Evolutionary conservation across 2,797 vertebrate species (phyloP), one percentile per base, ranked within the genome.

Genomic region (Choloepus didactylus): DNA sequence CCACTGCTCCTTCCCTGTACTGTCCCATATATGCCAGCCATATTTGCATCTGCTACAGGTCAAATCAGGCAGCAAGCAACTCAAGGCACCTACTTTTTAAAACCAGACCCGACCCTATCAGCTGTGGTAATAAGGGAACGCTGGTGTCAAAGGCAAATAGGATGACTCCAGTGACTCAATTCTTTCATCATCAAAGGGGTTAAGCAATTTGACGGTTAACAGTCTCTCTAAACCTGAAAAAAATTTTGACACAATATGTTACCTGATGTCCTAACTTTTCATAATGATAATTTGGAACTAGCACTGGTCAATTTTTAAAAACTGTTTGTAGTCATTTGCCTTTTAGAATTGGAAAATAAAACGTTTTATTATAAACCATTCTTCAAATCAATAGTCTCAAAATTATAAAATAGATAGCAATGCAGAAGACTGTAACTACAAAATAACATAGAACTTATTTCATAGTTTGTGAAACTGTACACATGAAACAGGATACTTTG

Each of bases 261-360:
- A 84, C 35, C 46, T 27, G 10, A 38, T 82, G 15, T 46, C 66
- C 49, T 83, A 96, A 93, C n/a, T 96, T 94, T 85, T n/a, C 23
- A 31, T 54, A 62, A 35, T 49, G 35, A 83, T 9, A 77, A 75
- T 35, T 14, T 79, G 14, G 59, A 89, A 94, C 81, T 3, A 89
- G 41, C 85, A 88, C 18, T 38, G n/a, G 35, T 72, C 15, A 3
- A 18, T 60, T 89, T 86, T 81, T 84, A 12, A 23, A 54, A 19
- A 51, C 16, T 75, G 46, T 25, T 25, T 73, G 35, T n/a, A 81
- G 35, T 38, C 44, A n/a, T 77, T 70, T 84, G 23, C 46, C 41
- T 72, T 88, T 92, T 44, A 75, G 69, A 95, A 83, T 15, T 59
- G 12, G 79, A 73, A 94, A 93, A 46, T 6, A 35, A 81, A 94